Evolutionary conservation across 2,888 invertebrate genomes (phyloP).

Genomic region (Lysandra bellargus): DNA sequence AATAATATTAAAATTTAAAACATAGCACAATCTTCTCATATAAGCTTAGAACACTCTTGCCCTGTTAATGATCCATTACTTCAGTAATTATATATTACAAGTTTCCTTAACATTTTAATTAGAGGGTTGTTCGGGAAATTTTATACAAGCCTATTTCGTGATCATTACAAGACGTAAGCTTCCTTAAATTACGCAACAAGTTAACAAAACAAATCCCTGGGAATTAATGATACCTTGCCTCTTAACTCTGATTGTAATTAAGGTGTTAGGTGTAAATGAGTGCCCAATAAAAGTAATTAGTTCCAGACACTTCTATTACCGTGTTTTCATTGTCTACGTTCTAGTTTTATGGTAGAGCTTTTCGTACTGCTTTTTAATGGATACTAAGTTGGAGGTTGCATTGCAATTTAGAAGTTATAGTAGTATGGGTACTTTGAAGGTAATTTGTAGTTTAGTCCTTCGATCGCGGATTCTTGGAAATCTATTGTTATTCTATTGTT

Average conservation of each 20-base stretch:
- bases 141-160: not conserved
- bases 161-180: slow-evolving; percentile 19
- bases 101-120: slow-evolving; percentile 14
- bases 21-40: not conserved
- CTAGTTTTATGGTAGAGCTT: not conserved
- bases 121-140: slow-evolving; percentile 15
- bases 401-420: not conserved
- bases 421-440: not conserved
- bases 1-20: not conserved
- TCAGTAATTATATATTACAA: slow-evolving; percentile 16
- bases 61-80: not conserved
- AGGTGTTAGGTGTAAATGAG: slow-evolving; percentile 28
- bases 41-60: too few relatives aligned
- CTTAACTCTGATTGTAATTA: slow-evolving; percentile 26
- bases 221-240: slow-evolving; percentile 23
- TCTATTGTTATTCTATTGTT: too few relatives aligned
- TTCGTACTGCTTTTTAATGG: not conserved
- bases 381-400: not conserved
- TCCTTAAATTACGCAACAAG: slow-evolving; percentile 25
- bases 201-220: slow-evolving; percentile 29
- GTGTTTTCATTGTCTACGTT: not conserved
- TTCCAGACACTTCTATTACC: slow-evolving; percentile 1
- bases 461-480: too few relatives aligned
- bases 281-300: slow-evolving; percentile 28
- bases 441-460: too few relatives aligned